A percentile compares a stretch with the other conserved stretches of the same genome.
These are phyloP conservation scores for Corbicula japonica DNA, from an alignment of 2,888 invertebrate species.

Conservation along the genomic window DNA sequence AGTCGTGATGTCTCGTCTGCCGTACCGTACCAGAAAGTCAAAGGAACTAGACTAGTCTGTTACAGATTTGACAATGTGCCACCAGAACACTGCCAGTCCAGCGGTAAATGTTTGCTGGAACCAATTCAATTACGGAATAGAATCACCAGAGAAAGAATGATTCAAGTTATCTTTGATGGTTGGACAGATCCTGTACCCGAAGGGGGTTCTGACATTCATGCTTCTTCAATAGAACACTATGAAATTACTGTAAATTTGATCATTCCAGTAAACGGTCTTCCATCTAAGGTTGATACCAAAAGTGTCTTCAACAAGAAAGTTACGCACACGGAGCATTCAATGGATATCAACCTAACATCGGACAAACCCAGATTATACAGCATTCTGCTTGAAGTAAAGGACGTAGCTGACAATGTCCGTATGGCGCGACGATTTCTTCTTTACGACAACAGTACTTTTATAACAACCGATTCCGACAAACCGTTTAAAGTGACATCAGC, in stretches of 20 bases:
- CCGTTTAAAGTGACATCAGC: slow-evolving; percentile 52
- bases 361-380: slow-evolving; percentile 53
- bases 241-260: slow-evolving; percentile 40
- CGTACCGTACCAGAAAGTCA: slow-evolving; percentile 25
- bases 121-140: slow-evolving; percentile 42
- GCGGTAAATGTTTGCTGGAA: slow-evolving; percentile 33
- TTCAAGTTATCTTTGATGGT: slow-evolving; percentile 48
- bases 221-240: slow-evolving; percentile 61
- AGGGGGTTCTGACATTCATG: slow-evolving; percentile 31
- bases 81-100: slow-evolving; percentile 50
- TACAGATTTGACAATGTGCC: slow-evolving; percentile 43
- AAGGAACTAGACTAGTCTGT: slow-evolving; percentile 33
- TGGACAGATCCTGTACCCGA: slow-evolving; percentile 66
- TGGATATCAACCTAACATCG: slow-evolving; percentile 1
- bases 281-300: slow-evolving; percentile 6
- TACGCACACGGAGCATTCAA: neutral
- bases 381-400: slow-evolving; percentile 51
- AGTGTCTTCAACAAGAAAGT: neutral
- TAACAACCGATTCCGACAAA: slow-evolving; percentile 24
- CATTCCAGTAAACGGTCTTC: neutral
- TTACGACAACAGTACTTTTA: slow-evolving; percentile 54
- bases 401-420: slow-evolving; percentile 53
- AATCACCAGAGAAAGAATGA: slow-evolving; percentile 36
- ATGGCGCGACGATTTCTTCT: slow-evolving; percentile 59
- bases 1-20: neutral